These are phyloP conservation scores for Ischnura elegans DNA, from an alignment of 2,888 invertebrate species.

Conservation along the genomic window DNA sequence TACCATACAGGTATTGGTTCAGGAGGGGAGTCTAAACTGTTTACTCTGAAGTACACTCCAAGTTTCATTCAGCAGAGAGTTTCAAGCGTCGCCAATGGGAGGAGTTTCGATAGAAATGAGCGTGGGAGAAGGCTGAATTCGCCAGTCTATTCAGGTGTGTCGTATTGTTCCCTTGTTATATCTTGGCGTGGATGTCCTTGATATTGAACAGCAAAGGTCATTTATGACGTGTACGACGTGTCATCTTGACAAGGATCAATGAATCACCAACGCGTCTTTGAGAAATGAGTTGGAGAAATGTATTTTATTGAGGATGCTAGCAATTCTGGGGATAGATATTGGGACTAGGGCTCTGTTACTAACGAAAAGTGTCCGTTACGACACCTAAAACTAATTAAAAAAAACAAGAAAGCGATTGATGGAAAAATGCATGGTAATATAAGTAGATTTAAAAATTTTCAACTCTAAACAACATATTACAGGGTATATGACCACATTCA, in stretches of 20 bases:
- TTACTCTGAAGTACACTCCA: neutral
- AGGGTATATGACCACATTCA: too few species aligned
- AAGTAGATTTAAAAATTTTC: too few species aligned
- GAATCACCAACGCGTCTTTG: neutral
- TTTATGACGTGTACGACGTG: neutral
- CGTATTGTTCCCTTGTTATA: neutral
- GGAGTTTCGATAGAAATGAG: neutral
- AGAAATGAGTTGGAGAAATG: neutral
- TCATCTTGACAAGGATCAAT: neutral
- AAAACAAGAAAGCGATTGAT: too few species aligned
- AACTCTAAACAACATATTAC: too few species aligned
- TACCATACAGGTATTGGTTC: conserved; percentile 7
- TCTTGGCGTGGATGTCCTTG: neutral
- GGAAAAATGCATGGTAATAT: too few species aligned
- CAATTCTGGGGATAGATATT: neutral
- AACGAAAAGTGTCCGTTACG: too few species aligned
- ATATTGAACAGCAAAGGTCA: conserved; percentile 14
- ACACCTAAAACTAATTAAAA: too few species aligned
- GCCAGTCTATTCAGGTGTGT: conserved; percentile 13
- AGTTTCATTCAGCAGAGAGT: neutral
- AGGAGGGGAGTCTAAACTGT: neutral
- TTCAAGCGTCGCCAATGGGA: neutral
- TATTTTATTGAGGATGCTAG: neutral
- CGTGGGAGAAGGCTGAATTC: neutral
- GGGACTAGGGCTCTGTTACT: too few species aligned